Conservation (phyloP, 1,140 invertebrate genomes). For the Araneus ventricosus region DNA sequence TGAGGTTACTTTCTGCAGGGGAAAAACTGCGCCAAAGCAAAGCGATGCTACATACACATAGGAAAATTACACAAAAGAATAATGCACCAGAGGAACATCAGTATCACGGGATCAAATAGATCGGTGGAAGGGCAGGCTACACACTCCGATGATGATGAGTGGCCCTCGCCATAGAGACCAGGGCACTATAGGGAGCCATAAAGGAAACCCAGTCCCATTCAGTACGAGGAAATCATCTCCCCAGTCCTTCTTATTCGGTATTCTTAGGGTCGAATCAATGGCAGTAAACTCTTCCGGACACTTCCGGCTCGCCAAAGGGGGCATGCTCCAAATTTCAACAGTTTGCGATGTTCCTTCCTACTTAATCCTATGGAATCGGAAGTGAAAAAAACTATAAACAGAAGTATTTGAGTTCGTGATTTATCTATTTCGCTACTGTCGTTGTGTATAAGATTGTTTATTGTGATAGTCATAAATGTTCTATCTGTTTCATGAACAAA, state of each 20-base stretch:
- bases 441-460: too few species aligned
- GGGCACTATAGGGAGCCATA: slow-evolving; percentile 68
- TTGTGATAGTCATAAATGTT: too few species aligned
- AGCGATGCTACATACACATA: not conserved
- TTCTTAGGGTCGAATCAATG: slow-evolving; percentile 75
- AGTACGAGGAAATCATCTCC: slow-evolving; percentile 71
- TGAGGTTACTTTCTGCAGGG: not conserved
- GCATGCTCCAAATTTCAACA: not conserved
- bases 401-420: too few species aligned
- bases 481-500: too few species aligned
- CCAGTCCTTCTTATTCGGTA: slow-evolving; percentile 65
- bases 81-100: not conserved
- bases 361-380: too few species aligned
- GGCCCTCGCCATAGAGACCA: slow-evolving; percentile 18
- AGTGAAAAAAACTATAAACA: too few species aligned
- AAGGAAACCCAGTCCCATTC: slow-evolving; percentile 73
- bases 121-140: not conserved
- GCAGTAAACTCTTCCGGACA: slow-evolving; percentile 72
- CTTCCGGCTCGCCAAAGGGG: slow-evolving; percentile 35
- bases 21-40: not conserved
- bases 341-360: not conserved
- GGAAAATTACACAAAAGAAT: slow-evolving; percentile 23
- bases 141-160: slow-evolving; percentile 66
- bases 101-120: slow-evolving; percentile 24
- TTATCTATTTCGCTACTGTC: too few species aligned